phyloP scores from a whole-genome alignment of 2,888 invertebrate species.

The Allolobophora icterica region DNA sequence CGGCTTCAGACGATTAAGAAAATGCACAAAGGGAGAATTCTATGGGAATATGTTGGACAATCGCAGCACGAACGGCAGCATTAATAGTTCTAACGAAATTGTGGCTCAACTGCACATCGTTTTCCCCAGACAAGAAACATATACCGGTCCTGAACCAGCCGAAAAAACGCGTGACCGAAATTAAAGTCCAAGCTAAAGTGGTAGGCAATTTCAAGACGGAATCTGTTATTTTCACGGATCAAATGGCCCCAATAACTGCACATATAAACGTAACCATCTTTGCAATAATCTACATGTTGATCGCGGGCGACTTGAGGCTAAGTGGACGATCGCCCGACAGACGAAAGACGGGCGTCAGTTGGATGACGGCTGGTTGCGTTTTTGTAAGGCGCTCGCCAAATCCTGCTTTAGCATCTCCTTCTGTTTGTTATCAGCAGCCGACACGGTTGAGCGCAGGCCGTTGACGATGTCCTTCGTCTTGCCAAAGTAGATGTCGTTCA shows the following conservation, averaged over 20 bases:
- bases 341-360: neutral
- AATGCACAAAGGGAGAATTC: neutral
- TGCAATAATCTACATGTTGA: conserved; percentile 11
- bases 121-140: neutral
- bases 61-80: neutral
- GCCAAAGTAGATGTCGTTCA: conserved; percentile 98
- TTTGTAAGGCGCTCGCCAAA: conserved; percentile 46
- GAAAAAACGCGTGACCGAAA: neutral
- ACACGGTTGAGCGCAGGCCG: conserved; percentile 76
- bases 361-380: conserved; percentile 35
- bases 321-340: neutral
- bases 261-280: neutral
- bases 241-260: conserved; percentile 17
- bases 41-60: neutral
- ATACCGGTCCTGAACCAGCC: neutral
- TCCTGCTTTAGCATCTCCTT: conserved; percentile 45
- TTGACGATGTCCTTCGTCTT: conserved; percentile 98
- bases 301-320: neutral
- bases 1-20: neutral
- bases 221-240: conserved; percentile 11
- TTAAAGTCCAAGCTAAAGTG: neutral
- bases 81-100: neutral
- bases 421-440: conserved; percentile 43
- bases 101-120: neutral
- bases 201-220: neutral